Evolutionary conservation across 2,113 vertebrate species (phyloP).

Genomic region (Limnothrissa miodon): DNA sequence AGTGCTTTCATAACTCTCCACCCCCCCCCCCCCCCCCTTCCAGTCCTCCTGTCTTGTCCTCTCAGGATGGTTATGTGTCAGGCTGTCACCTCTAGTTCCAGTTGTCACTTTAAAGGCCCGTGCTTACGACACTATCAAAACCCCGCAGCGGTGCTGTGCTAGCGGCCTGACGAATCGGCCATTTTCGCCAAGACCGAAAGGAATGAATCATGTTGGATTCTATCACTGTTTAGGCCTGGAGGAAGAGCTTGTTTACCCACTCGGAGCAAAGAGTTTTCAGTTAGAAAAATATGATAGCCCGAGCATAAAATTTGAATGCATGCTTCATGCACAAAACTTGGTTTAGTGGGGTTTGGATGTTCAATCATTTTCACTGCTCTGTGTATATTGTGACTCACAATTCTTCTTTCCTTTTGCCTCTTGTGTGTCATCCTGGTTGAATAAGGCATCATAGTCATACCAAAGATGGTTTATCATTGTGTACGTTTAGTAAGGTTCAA

Average conservation of each 20-base stretch:
- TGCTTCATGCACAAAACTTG: not conserved
- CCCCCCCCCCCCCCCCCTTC: not conserved
- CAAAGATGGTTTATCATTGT: too few species aligned
- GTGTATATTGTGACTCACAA: too few species aligned
- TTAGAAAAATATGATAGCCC: not conserved
- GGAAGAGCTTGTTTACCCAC: not conserved
- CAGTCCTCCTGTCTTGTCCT: not conserved
- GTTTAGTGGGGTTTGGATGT: not conserved
- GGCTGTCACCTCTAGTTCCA: not conserved
- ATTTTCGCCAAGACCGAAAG: not conserved
- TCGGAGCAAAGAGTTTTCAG: not conserved
- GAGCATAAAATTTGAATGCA: not conserved
- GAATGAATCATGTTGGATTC: not conserved
- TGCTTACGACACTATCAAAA: not conserved
- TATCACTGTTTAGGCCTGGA: not conserved
- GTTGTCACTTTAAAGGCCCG: not conserved
- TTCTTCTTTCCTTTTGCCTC: too few species aligned
- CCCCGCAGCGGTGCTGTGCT: not conserved
- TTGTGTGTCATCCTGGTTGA: too few species aligned
- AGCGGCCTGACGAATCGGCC: not conserved
- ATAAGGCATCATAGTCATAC: too few species aligned
- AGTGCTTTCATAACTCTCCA: too few species aligned
- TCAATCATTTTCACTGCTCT: too few species aligned
- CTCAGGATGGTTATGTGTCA: not conserved
- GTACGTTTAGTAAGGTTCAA: too few species aligned